A percentile compares a stretch with the other conserved stretches of the same genome.
Evolutionary conservation across 2,797 vertebrate genomes (phyloP).

Genomic region (Saxicola maurus): DNA sequence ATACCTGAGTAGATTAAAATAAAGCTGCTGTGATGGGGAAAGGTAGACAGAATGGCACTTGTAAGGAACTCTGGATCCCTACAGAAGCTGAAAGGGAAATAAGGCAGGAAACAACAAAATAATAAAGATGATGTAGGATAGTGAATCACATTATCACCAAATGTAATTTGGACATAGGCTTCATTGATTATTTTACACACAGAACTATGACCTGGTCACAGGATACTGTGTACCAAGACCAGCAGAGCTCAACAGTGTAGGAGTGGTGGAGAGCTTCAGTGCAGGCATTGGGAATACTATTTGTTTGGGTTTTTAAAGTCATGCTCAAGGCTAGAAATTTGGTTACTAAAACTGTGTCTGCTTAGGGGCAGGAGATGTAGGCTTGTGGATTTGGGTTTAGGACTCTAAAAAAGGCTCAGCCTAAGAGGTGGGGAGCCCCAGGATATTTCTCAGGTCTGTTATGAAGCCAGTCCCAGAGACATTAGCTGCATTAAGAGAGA

Average conservation of each 20-base stretch:
- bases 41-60: not conserved
- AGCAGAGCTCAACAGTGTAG: not conserved
- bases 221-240: not conserved
- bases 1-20: not conserved
- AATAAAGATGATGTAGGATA: not conserved
- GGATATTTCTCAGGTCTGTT: not conserved
- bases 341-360: not conserved
- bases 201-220: not conserved
- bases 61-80: not conserved
- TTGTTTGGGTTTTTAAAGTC: not conserved
- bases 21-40: not conserved
- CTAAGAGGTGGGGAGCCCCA: fast-evolving
- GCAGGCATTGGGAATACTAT: not conserved
- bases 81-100: not conserved
- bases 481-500: not conserved
- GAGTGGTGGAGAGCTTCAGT: not conserved
- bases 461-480: not conserved
- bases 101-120: not conserved
- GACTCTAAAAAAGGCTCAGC: not conserved
- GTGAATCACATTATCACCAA: not conserved
- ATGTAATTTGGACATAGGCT: not conserved
- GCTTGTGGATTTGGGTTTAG: not conserved
- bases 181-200: not conserved
- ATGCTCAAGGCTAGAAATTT: not conserved
- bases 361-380: not conserved